These are phyloP conservation scores for Calephelis perditalis DNA, from an alignment of 2,888 invertebrate species.

Conservation along the genomic window DNA sequence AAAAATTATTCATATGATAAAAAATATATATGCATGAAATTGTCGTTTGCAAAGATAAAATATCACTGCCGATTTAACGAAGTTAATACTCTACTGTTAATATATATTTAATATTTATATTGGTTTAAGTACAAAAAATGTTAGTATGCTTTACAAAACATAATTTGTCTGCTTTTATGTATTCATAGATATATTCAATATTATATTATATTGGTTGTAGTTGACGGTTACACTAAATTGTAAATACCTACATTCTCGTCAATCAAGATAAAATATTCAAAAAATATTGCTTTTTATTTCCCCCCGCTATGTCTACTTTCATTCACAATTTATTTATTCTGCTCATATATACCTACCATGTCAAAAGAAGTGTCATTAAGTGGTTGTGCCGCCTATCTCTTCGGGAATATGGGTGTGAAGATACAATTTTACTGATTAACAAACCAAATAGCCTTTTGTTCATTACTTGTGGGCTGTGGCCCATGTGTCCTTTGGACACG, in stretches of 20 bases:
- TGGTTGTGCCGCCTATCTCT: no score
- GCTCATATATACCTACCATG: no score
- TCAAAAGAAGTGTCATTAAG: no score
- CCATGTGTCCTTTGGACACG: no score
- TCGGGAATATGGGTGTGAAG: no score
- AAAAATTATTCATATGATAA: slow-evolving; percentile 13
- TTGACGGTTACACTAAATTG: slow-evolving; percentile 52
- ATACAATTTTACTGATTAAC: no score
- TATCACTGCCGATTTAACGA: slow-evolving; percentile 49
- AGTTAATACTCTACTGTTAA: slow-evolving; percentile 32
- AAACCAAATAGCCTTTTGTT: no score
- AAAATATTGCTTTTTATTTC: slow-evolving; percentile 15
- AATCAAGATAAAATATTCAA: slow-evolving; percentile 49
- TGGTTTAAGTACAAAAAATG: slow-evolving; percentile 17
- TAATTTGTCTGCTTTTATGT: slow-evolving; percentile 31
- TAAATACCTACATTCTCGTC: slow-evolving; percentile 57
- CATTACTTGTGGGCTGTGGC: no score
- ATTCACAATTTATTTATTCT: neutral
- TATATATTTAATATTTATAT: slow-evolving; percentile 32
- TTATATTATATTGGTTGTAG: slow-evolving; percentile 53
- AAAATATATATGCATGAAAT: slow-evolving; percentile 18
- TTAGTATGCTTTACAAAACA: slow-evolving; percentile 14
- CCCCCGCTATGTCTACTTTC: neutral
- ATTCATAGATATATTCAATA: slow-evolving; percentile 26
- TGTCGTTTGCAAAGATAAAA: slow-evolving; percentile 30